A percentile compares a stretch with the other conserved stretches of the same genome.
phyloP scores from a whole-genome alignment of 1,140 invertebrate genomes.

The Matsumurasca onukii region DNA sequence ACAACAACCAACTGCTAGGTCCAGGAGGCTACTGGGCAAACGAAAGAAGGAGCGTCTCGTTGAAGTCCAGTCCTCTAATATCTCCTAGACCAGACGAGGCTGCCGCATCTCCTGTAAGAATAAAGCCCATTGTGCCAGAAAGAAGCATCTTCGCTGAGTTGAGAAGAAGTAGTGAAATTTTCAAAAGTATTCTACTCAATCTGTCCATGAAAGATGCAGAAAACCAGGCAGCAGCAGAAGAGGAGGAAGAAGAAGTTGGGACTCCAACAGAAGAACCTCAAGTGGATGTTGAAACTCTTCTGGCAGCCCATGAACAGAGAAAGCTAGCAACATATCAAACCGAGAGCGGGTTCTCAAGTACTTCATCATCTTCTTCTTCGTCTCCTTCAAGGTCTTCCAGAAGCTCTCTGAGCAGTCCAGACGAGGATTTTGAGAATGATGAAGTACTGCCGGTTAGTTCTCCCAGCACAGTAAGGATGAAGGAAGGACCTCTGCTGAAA shows the following conservation, averaged over 20 bases:
- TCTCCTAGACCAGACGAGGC: slow-evolving; percentile 35
- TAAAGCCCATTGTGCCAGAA: slow-evolving; percentile 33
- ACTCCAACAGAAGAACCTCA: slow-evolving; percentile 33
- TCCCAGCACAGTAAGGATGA: slow-evolving; percentile 29
- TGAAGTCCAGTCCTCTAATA: slow-evolving; percentile 47
- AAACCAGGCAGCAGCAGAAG: background rate
- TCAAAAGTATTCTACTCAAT: slow-evolving; percentile 50
- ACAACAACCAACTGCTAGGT: slow-evolving; percentile 42
- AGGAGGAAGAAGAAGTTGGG: slow-evolving; percentile 5
- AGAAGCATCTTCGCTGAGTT: slow-evolving; percentile 49
- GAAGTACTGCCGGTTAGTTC: slow-evolving; percentile 25
- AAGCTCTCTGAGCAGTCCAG: slow-evolving; percentile 34
- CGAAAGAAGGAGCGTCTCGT: slow-evolving; percentile 46
- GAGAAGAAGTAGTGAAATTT: slow-evolving; percentile 50
- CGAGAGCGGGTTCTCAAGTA: slow-evolving; percentile 35
- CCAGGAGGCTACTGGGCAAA: slow-evolving; percentile 32
- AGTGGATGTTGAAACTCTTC: slow-evolving; percentile 45
- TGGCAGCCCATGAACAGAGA: slow-evolving; percentile 48
- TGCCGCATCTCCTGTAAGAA: slow-evolving; percentile 39
- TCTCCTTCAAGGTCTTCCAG: slow-evolving; percentile 36
- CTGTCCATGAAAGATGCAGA: slow-evolving; percentile 46
- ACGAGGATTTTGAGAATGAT: slow-evolving; percentile 35
- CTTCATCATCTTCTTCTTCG: slow-evolving; percentile 39
- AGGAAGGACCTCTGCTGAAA: slow-evolving; percentile 41
- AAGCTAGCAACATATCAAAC: slow-evolving; percentile 39